A percentile compares a stretch with the other conserved stretches of the same genome.
Evolutionary conservation across 92 coral and sea anemone species (phyloP).

Genomic region (Parazoanthus darwini): DNA sequence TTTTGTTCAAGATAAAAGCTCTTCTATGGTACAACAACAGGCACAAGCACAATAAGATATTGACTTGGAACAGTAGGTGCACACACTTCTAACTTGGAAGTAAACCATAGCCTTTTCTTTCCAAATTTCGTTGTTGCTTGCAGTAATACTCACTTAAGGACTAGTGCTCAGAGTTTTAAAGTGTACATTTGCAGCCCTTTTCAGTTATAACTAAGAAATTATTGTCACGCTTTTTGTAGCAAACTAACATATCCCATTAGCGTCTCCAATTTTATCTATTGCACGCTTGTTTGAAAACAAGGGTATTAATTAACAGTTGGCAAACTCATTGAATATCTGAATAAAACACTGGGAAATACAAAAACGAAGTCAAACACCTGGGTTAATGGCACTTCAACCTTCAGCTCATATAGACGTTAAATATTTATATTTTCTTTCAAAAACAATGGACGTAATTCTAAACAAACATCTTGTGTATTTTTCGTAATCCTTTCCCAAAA

Average conservation of each 20-base stretch:
- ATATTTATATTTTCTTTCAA: neutral
- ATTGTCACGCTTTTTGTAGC: neutral
- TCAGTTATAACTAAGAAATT: neutral
- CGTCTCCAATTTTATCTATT: no score
- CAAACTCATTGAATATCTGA: neutral
- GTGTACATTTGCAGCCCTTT: no score
- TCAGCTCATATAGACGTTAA: neutral
- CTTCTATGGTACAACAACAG: no score
- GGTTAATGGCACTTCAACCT: neutral
- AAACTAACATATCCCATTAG: no score
- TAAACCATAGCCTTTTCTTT: neutral
- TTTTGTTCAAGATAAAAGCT: neutral
- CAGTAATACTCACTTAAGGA: neutral
- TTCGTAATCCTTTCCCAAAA: neutral
- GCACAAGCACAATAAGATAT: no score
- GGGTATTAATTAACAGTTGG: neutral
- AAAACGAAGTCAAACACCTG: neutral
- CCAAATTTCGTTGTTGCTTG: neutral
- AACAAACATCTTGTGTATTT: no score
- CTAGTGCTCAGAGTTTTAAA: neutral
- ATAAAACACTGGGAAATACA: neutral
- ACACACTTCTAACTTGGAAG: neutral
- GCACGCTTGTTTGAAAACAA: slow-evolving; percentile 6
- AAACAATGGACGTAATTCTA: neutral
- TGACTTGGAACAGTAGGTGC: no score